Conservation (phyloP, 2,797 vertebrate species). For the Brotula barbata region DNA sequence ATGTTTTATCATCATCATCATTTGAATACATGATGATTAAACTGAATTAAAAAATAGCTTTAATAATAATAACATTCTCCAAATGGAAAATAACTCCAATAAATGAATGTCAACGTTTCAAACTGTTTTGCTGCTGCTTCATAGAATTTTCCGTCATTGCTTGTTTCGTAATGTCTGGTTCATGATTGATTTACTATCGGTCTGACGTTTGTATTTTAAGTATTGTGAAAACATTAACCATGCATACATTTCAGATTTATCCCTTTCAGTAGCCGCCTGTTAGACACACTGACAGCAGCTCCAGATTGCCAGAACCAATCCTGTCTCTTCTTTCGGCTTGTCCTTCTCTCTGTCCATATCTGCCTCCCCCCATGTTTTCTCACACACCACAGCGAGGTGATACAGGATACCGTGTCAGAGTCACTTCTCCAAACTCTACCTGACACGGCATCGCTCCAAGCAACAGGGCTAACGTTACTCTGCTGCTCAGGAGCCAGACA, state of each 20-base stretch:
- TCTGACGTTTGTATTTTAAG: too few relatives aligned
- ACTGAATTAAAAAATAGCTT: too few relatives aligned
- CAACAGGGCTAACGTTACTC: constrained; percentile 73
- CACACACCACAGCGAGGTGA: constrained; percentile 40
- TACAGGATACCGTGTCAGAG: constrained; percentile 69
- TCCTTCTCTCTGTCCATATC: constrained; percentile 52
- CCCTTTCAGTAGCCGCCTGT: constrained; percentile 33
- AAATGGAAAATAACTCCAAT: too few relatives aligned
- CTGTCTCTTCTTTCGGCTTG: constrained; percentile 53
- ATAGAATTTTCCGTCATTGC: too few relatives aligned
- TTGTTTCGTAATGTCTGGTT: too few relatives aligned
- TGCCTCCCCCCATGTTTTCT: constrained; percentile 37
- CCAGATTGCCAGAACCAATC: constrained; percentile 59
- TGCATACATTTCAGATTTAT: constrained; percentile 28
- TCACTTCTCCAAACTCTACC: constrained; percentile 66
- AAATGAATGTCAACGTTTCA: too few relatives aligned
- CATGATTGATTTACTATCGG: too few relatives aligned
- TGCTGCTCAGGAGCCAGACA: constrained; percentile 54
- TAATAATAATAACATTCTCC: too few relatives aligned
- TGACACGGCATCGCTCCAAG: constrained; percentile 76
- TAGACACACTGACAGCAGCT: constrained; percentile 45
- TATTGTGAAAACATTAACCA: too few relatives aligned
- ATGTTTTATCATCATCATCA: too few relatives aligned
- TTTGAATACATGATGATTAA: too few relatives aligned
- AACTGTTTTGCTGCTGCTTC: too few relatives aligned